A percentile compares a stretch with the other conserved stretches of the same genome.
phyloP scores from a whole-genome alignment of 1,140 invertebrate genomes.

The Heliconius hermathena region DNA sequence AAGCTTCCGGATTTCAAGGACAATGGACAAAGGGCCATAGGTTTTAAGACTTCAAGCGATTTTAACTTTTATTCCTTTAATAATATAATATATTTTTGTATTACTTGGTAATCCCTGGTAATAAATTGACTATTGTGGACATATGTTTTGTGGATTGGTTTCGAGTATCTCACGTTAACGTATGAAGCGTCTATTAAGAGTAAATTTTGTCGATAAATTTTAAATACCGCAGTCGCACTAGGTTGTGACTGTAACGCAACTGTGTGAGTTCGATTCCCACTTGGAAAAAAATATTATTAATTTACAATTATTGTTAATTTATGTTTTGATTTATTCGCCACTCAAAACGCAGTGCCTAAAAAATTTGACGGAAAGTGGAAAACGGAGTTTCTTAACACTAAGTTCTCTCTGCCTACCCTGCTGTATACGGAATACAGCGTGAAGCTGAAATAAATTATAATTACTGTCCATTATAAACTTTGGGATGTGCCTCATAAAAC shows the following conservation, averaged over 20 bases:
- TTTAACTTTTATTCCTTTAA: background rate
- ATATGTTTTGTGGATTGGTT: constrained; percentile 51
- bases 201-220: constrained; percentile 42
- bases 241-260: too few species aligned
- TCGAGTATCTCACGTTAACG: constrained; percentile 51
- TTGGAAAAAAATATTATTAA: too few species aligned
- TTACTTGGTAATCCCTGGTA: constrained; percentile 31
- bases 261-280: too few species aligned
- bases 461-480: background rate
- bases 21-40: constrained; percentile 16
- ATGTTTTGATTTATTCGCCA: too few species aligned
- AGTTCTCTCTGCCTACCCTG: too few species aligned
- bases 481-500: background rate
- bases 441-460: background rate
- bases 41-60: background rate
- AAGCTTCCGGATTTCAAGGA: constrained; percentile 49
- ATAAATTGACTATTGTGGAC: constrained; percentile 47
- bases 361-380: too few species aligned
- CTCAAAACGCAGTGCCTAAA: too few species aligned
- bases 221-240: background rate
- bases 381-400: too few species aligned
- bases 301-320: too few species aligned
- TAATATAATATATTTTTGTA: background rate
- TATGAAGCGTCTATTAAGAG: constrained; percentile 45
- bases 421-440: too few species aligned